These are phyloP conservation scores for Rhadina sibilatrix DNA, from an alignment of 2,113 vertebrate species.

Conservation along the genomic window DNA sequence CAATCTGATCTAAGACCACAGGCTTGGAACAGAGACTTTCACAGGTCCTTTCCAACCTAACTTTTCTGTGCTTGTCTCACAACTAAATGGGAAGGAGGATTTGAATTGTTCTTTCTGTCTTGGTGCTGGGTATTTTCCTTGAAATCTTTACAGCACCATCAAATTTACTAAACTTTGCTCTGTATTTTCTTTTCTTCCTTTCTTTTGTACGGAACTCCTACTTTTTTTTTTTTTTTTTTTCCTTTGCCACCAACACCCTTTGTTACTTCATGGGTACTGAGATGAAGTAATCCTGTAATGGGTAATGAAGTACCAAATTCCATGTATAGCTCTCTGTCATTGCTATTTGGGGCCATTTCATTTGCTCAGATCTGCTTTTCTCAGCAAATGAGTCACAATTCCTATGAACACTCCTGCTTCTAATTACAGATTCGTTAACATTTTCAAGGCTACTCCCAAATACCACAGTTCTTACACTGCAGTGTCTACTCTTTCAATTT, in stretches of 20 bases:
- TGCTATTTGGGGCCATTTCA: constrained; percentile 12
- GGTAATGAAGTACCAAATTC: too few species aligned
- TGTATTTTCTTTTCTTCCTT: background rate
- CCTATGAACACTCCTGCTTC: constrained; percentile 25
- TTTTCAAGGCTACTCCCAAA: constrained; percentile 38
- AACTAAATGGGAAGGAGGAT: background rate
- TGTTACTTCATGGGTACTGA: background rate
- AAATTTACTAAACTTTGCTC: background rate
- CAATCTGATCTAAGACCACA: background rate
- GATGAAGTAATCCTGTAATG: background rate
- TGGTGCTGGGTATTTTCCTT: background rate
- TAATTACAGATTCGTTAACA: constrained; percentile 1
- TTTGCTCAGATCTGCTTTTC: constrained; percentile 21
- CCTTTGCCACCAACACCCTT: background rate
- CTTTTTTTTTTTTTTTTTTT: background rate
- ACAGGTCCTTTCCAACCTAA: background rate
- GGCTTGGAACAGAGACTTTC: background rate
- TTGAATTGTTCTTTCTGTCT: background rate
- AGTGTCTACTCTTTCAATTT: background rate
- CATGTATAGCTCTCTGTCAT: background rate
- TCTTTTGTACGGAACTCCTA: background rate
- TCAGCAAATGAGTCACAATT: constrained; percentile 35
- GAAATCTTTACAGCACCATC: background rate
- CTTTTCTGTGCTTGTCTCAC: background rate
- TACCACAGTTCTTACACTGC: background rate